A percentile compares a stretch with the other conserved stretches of the same genome.
phyloP scores from a whole-genome alignment of 1,140 invertebrate species.

The Brachionus koreanus region DNA sequence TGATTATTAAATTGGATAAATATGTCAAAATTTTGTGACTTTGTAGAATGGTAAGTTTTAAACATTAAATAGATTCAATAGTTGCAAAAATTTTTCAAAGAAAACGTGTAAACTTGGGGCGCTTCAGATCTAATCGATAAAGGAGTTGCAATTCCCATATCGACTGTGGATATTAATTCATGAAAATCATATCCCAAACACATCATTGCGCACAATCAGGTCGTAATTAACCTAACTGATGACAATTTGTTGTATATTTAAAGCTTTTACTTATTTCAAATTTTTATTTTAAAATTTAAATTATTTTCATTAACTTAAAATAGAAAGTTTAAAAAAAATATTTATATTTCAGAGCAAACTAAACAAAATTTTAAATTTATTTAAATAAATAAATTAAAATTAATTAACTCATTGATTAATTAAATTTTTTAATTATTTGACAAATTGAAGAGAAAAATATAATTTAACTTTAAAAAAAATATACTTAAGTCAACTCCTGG shows the following conservation, averaged over 20 bases:
- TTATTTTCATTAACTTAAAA: not conserved
- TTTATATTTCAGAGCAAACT: not conserved
- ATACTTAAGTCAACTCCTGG: no score
- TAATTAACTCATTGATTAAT: no score
- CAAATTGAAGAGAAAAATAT: no score
- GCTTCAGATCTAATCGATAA: constrained; percentile 44
- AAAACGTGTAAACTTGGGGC: no score
- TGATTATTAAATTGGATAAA: no score
- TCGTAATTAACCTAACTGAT: constrained; percentile 45
- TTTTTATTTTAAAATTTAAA: not conserved
- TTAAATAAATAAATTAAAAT: not conserved
- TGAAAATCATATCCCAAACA: constrained; percentile 44
- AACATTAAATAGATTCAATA: no score
- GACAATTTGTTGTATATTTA: constrained; percentile 38
- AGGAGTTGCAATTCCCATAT: constrained; percentile 44
- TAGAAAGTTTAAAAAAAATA: not conserved
- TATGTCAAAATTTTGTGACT: no score
- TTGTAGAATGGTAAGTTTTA: no score
- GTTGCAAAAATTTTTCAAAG: no score
- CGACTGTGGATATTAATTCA: constrained; percentile 45
- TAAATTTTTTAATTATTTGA: no score
- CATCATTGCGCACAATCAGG: constrained; percentile 45
- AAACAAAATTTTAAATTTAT: not conserved
- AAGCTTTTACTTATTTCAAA: not conserved
- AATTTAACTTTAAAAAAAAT: no score